Evolutionary conservation across 2,797 vertebrate genomes (phyloP).

Genomic region (Percopsis omiscomaycus): DNA sequence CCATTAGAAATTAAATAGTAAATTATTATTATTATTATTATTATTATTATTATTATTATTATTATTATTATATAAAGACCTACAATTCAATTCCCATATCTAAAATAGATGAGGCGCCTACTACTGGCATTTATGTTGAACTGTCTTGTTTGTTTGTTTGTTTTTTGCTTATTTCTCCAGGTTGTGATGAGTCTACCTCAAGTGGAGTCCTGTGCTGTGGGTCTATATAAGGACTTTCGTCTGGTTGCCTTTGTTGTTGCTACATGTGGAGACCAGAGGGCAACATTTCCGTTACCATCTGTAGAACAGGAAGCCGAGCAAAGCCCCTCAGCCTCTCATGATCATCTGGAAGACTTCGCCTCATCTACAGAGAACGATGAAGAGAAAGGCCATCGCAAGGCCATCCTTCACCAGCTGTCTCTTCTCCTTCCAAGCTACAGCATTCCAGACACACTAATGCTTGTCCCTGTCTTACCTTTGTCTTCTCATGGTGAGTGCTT

Average conservation of each 20-base stretch:
- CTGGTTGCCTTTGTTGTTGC: conserved; percentile 86
- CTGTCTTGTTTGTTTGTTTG: not conserved
- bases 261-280: conserved; percentile 26
- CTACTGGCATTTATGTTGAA: too few relatives aligned
- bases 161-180: conserved; percentile 40
- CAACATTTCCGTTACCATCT: conserved; percentile 16
- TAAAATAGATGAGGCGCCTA: too few relatives aligned
- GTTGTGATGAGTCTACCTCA: conserved; percentile 75
- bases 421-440: conserved; percentile 77
- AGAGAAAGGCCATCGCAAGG: conserved; percentile 45
- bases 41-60: too few relatives aligned
- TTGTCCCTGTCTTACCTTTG: conserved; percentile 80
- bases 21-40: too few relatives aligned
- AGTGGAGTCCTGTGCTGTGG: conserved; percentile 85
- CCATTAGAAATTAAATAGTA: too few relatives aligned
- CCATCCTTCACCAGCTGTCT: conserved; percentile 67
- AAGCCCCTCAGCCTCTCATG: not conserved
- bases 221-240: conserved; percentile 74
- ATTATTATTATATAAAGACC: too few relatives aligned
- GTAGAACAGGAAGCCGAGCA: not conserved
- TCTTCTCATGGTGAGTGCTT: conserved; percentile 85
- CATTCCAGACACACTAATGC: conserved; percentile 85
- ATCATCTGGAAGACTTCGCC: not conserved
- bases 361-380: conserved; percentile 2
- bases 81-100: too few relatives aligned